Conservation (phyloP, 2,113 vertebrate genomes). For the Genyomyrus donnyi region DNA sequence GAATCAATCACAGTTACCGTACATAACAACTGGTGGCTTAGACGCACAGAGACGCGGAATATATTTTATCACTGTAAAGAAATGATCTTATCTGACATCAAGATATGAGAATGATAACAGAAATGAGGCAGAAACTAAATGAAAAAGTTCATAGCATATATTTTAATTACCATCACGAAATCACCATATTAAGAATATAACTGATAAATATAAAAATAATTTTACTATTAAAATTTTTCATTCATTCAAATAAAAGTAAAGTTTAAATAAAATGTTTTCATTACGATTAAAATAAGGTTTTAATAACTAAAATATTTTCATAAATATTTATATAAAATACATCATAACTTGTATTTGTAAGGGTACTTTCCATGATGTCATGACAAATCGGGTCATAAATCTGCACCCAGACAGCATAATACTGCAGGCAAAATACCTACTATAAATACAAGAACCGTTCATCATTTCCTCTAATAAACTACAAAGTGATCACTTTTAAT, state of each 20-base stretch:
- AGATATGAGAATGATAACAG: neutral
- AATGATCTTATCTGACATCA: neutral
- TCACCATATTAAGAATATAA: neutral
- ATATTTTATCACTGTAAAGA: neutral
- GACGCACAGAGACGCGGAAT: neutral
- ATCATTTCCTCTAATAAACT: neutral
- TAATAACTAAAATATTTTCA: neutral
- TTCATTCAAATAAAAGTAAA: neutral
- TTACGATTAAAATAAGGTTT: neutral
- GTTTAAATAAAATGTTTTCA: too few relatives aligned
- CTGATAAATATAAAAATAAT: neutral
- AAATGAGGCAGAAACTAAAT: neutral
- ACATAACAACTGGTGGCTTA: neutral
- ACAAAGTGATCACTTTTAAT: neutral
- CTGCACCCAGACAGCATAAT: neutral
- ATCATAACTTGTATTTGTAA: neutral
- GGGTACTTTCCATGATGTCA: neutral
- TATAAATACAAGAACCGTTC: neutral
- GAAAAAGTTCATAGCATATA: neutral
- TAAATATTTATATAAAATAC: neutral
- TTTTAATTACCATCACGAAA: neutral
- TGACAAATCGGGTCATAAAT: neutral
- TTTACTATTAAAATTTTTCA: neutral
- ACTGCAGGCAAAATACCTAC: neutral
- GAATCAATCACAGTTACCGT: neutral